Evolutionary conservation across 2,113 vertebrate genomes (phyloP).

Genomic region (Misgurnus anguillicaudatus): DNA sequence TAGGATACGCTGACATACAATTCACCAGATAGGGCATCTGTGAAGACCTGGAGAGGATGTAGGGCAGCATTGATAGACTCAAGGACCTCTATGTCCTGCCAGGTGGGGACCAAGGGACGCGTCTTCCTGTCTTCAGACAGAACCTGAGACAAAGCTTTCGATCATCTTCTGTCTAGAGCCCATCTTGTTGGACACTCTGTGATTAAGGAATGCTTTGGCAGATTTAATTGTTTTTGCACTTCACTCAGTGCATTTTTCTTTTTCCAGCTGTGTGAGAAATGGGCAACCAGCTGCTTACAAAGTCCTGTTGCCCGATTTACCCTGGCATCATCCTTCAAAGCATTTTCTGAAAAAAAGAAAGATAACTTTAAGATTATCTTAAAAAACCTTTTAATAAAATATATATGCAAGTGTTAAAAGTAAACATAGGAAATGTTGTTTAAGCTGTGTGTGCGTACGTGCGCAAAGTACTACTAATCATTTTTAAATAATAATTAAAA

Average conservation of each 20-base stretch:
- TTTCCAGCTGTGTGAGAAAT: slow-evolving; percentile 24
- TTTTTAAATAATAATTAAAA: too few species aligned
- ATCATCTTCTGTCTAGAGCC: slow-evolving; percentile 33
- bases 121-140: not conserved
- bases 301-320: slow-evolving; percentile 41
- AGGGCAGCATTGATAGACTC: too few species aligned
- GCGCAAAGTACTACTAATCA: too few species aligned
- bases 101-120: slow-evolving; percentile 20
- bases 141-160: slow-evolving; percentile 5
- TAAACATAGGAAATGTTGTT: too few species aligned
- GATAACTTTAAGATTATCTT: too few species aligned
- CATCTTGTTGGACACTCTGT: slow-evolving; percentile 37
- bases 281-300: not conserved
- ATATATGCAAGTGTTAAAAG: too few species aligned
- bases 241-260: slow-evolving; percentile 3
- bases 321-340: slow-evolving; percentile 28
- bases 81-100: slow-evolving; percentile 17
- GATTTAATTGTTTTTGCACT: slow-evolving; percentile 23
- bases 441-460: too few species aligned
- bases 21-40: too few species aligned
- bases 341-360: slow-evolving; percentile 34
- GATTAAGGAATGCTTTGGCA: slow-evolving; percentile 31
- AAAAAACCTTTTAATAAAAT: too few species aligned
- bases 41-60: too few species aligned
- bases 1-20: too few species aligned